Evolutionary conservation across 92 coral and sea anemone species (phyloP).

Genomic region (Ricordea florida): DNA sequence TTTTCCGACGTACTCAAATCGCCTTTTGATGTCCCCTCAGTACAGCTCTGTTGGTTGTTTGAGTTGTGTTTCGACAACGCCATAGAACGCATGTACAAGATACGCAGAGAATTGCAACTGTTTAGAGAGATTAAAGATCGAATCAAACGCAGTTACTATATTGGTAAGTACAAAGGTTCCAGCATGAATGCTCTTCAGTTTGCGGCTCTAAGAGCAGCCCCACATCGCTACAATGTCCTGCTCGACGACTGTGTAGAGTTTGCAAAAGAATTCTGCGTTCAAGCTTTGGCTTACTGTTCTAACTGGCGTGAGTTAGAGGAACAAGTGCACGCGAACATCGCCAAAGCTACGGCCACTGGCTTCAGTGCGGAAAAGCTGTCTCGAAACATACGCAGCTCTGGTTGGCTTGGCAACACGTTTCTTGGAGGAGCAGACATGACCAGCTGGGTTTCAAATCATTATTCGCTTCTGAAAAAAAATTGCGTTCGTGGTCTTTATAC

Average conservation of each 20-base stretch:
- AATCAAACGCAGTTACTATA: conserved; percentile 65
- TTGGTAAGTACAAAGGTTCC: conserved; percentile 72
- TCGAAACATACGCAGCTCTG: conserved; percentile 70
- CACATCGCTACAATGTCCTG: conserved; percentile 78
- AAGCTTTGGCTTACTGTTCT: conserved; percentile 70
- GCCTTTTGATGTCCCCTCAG: conserved; percentile 75
- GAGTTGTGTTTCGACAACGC: conserved; percentile 73
- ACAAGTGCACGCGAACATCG: conserved; percentile 68
- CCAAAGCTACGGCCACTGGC: conserved; percentile 87
- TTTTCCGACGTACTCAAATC: conserved; percentile 56
- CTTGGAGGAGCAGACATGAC: conserved; percentile 77
- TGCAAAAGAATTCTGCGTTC: conserved; percentile 86
- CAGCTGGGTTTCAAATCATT: conserved; percentile 45
- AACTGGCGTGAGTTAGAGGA: conserved; percentile 72
- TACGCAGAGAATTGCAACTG: conserved; percentile 47
- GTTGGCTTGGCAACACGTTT: conserved; percentile 69
- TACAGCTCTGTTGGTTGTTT: conserved; percentile 58
- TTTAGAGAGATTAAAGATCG: conserved; percentile 58
- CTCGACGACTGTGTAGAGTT: conserved; percentile 93
- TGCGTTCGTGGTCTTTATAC: conserved; percentile 8
- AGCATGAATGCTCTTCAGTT: conserved; percentile 66
- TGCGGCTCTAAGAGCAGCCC: conserved; percentile 85
- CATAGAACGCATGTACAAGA: conserved; percentile 73
- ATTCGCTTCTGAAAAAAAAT: neutral
- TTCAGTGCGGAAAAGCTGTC: conserved; percentile 84